These are phyloP conservation scores for Anastrepha ludens DNA, from an alignment of 1,140 invertebrate species.

Conservation along the genomic window DNA sequence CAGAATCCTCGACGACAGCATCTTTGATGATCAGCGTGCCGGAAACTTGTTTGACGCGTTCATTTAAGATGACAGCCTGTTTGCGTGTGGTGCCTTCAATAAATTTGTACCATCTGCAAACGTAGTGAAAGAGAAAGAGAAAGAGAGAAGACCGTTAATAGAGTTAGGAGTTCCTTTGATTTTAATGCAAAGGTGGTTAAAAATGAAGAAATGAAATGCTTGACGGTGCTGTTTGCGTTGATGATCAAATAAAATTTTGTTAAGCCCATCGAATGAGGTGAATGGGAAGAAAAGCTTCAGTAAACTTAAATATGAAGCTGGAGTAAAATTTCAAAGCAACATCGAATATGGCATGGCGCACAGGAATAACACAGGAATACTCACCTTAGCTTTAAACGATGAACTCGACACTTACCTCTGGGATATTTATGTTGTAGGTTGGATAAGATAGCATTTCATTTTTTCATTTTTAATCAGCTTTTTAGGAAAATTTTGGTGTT, in stretches of 20 bases:
- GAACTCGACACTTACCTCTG: neutral
- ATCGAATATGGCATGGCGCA: neutral
- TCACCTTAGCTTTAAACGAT: neutral
- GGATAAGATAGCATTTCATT: conserved; percentile 51
- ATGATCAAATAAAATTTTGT: conserved; percentile 45
- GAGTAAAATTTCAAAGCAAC: neutral
- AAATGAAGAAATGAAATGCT: conserved; percentile 63
- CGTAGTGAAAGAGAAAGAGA: neutral
- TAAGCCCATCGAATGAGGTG: conserved; percentile 25
- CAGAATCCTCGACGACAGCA: conserved; percentile 92
- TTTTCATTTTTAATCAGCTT: conserved; percentile 33
- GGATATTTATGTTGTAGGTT: neutral
- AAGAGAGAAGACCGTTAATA: conserved; percentile 48
- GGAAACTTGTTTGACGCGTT: conserved; percentile 93
- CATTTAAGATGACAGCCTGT: conserved; percentile 88
- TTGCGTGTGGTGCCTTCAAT: conserved; percentile 88
- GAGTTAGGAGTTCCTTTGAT: neutral
- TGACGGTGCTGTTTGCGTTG: neutral
- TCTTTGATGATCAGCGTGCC: conserved; percentile 94
- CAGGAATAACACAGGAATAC: neutral
- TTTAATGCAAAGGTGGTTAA: conserved; percentile 27
- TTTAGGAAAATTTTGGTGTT: neutral
- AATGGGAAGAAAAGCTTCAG: conserved; percentile 6
- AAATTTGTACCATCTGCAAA: conserved; percentile 94
- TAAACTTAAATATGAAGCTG: conserved; percentile 16